Evolutionary conservation across 1,140 invertebrate species (phyloP).

Genomic region (Tetraneura akinire): DNA sequence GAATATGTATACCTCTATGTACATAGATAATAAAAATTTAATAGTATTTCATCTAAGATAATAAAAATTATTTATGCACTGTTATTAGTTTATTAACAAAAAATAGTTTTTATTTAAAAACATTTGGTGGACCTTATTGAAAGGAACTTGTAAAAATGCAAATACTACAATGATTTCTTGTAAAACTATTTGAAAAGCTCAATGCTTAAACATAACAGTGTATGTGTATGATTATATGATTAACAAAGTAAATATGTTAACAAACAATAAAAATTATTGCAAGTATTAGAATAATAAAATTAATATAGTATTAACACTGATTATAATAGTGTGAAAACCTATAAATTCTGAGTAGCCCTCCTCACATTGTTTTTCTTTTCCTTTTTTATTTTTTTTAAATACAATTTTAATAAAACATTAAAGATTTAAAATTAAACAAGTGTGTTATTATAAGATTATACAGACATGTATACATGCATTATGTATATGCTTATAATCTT

Average conservation of each 20-base stretch:
- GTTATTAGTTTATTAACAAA: conserved; percentile 8
- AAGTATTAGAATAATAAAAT: conserved; percentile 21
- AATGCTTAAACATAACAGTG: too few relatives aligned
- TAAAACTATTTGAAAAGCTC: conserved; percentile 18
- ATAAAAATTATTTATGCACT: background rate
- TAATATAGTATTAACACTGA: conserved; percentile 7
- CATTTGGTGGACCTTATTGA: background rate
- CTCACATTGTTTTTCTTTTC: background rate
- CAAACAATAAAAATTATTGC: conserved; percentile 27
- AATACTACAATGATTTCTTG: background rate
- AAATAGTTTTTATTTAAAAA: conserved; percentile 1
- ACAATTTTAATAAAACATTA: background rate
- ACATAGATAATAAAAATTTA: background rate
- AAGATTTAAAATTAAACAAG: conserved; percentile 16
- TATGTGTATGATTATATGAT: background rate
- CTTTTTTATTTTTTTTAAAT: background rate
- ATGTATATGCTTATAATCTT: background rate
- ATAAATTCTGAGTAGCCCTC: background rate
- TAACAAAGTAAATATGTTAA: conserved; percentile 2
- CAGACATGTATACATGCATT: background rate
- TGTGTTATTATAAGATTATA: background rate
- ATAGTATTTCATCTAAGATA: background rate
- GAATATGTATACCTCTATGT: background rate
- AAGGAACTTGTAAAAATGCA: background rate
- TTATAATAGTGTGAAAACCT: background rate